Conservation (phyloP, 2,888 invertebrate genomes). For the Habroteleia sp. region DNA sequence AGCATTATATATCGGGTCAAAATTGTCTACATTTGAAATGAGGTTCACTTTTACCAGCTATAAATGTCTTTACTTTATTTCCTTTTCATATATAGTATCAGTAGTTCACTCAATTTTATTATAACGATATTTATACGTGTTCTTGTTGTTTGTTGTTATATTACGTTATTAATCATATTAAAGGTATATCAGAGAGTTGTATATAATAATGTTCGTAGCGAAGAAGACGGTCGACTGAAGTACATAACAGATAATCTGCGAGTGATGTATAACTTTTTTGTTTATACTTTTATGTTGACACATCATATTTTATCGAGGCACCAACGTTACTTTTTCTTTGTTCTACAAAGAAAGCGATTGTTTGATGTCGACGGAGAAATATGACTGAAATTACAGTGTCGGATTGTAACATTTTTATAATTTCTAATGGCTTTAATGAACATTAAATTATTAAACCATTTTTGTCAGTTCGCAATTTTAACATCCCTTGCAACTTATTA, state of each 20-base stretch:
- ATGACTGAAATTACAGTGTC: conserved; percentile 7
- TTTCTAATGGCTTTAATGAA: conserved; percentile 1
- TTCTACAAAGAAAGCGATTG: conserved; percentile 12
- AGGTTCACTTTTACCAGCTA: not conserved
- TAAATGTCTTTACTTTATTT: conserved; percentile 4
- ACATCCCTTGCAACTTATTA: not conserved
- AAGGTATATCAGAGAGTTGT: conserved; percentile 4
- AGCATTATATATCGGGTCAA: conserved; percentile 2
- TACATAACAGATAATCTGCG: conserved; percentile 21
- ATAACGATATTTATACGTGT: conserved; percentile 16
- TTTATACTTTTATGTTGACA: conserved; percentile 30
- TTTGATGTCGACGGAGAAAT: conserved; percentile 10
- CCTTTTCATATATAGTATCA: conserved; percentile 15
- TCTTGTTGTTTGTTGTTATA: conserved; percentile 7
- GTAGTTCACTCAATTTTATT: conserved; percentile 5
- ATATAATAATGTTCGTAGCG: conserved; percentile 5
- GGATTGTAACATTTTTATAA: conserved; percentile 16
- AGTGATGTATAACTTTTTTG: conserved; percentile 23
- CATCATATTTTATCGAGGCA: conserved; percentile 18
- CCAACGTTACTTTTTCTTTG: conserved; percentile 27
- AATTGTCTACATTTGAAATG: conserved; percentile 1
- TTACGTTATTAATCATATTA: conserved; percentile 22
- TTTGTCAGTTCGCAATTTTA: not conserved
- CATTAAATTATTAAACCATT: conserved; percentile 10
- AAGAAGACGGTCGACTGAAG: conserved; percentile 3